These are phyloP conservation scores for Metalampra italica DNA, from an alignment of 2,888 invertebrate genomes.

Conservation along the genomic window DNA sequence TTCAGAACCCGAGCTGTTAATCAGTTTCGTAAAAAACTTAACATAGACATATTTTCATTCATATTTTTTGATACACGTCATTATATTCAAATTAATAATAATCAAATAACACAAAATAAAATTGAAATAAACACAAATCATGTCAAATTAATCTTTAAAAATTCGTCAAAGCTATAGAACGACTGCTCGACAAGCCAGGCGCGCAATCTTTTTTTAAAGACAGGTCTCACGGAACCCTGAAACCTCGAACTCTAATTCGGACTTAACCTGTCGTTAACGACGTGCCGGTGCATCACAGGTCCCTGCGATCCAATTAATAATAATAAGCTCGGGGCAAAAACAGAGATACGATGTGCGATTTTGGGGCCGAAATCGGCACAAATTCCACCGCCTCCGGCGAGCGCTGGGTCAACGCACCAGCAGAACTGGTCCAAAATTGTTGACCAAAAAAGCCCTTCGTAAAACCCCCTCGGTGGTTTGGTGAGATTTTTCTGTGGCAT, in stretches of 20 bases:
- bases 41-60: too few species aligned
- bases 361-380: slow-evolving; percentile 65
- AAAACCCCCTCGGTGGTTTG: slow-evolving; percentile 14
- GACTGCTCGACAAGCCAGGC: too few species aligned
- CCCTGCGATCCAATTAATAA: slow-evolving; percentile 74
- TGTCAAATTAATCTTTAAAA: too few species aligned
- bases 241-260: slow-evolving; percentile 12
- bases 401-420: slow-evolving; percentile 42
- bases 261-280: slow-evolving; percentile 47
- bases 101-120: too few species aligned
- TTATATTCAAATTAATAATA: too few species aligned
- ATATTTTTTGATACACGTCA: too few species aligned
- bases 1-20: too few species aligned
- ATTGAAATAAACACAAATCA: too few species aligned
- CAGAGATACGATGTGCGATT: slow-evolving; percentile 68
- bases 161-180: too few species aligned
- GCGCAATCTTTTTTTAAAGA: too few species aligned
- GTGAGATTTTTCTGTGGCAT: slow-evolving; percentile 28
- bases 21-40: too few species aligned
- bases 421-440: slow-evolving; percentile 60
- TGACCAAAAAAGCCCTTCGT: slow-evolving; percentile 64
- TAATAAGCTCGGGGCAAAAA: slow-evolving; percentile 65
- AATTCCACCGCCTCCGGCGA: slow-evolving; percentile 52
- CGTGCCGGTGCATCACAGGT: slow-evolving; percentile 50
- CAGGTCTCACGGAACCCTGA: slow-evolving; percentile 27